Conservation (phyloP, 1,140 invertebrate genomes). For the Papilio aristodemus region DNA sequence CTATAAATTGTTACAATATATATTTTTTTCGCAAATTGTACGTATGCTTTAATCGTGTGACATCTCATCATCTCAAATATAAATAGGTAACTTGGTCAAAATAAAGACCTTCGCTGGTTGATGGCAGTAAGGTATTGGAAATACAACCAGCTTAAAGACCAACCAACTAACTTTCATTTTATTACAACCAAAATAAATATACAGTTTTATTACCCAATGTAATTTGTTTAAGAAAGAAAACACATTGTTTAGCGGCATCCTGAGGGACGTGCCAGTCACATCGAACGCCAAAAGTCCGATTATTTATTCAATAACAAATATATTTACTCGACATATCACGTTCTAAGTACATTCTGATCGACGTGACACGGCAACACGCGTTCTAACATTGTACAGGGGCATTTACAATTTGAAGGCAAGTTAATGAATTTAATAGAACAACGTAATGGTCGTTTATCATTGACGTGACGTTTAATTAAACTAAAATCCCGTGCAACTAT, state of each 20-base stretch:
- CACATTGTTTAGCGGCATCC: slow-evolving; percentile 5
- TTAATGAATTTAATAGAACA: slow-evolving; percentile 22
- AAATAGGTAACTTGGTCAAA: no score
- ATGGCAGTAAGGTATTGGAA: no score
- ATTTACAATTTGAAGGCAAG: not conserved
- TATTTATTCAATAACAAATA: slow-evolving; percentile 32
- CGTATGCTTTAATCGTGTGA: no score
- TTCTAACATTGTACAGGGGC: not conserved
- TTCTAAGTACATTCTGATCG: slow-evolving; percentile 13
- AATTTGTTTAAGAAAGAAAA: not conserved
- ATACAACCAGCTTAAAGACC: no score
- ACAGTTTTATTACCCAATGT: not conserved
- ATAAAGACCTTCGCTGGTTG: no score
- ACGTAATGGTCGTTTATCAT: slow-evolving; percentile 19
- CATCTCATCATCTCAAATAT: no score
- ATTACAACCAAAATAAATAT: no score
- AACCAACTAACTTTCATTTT: no score
- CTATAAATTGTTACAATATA: no score
- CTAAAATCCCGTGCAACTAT: slow-evolving; percentile 18
- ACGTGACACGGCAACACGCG: slow-evolving; percentile 30
- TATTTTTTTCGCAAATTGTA: no score
- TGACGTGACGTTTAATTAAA: slow-evolving; percentile 28
- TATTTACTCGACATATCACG: slow-evolving; percentile 26
- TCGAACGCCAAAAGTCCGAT: slow-evolving; percentile 26
- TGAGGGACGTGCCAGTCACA: slow-evolving; percentile 12